phyloP scores from a whole-genome alignment of 2,797 vertebrate genomes.

The Philypnodon macrostomus region DNA sequence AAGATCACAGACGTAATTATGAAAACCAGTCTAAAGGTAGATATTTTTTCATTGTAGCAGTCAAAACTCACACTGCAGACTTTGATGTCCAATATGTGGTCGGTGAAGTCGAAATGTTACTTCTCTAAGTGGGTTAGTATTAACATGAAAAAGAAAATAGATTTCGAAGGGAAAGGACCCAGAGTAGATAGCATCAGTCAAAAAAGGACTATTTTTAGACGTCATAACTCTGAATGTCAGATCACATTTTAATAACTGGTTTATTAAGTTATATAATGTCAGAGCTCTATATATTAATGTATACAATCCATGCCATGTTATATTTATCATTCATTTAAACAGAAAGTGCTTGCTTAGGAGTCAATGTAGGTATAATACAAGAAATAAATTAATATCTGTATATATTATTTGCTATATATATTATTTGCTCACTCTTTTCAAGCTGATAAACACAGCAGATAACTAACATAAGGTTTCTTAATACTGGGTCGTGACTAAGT shows the following conservation, averaged over 20 bases:
- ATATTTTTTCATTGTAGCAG: conserved; percentile 13
- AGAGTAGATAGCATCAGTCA: conserved; percentile 17
- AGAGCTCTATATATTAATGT: not conserved
- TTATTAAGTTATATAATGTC: conserved; percentile 15
- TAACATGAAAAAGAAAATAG: conserved; percentile 34
- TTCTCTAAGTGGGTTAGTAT: conserved; percentile 37
- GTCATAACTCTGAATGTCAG: conserved; percentile 40
- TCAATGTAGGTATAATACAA: too few species aligned
- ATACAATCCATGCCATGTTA: not conserved
- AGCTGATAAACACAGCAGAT: too few species aligned
- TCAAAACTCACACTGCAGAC: conserved; percentile 20
- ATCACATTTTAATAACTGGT: conserved; percentile 20
- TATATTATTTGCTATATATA: too few species aligned
- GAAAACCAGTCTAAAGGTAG: conserved; percentile 8
- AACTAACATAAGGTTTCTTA: too few species aligned
- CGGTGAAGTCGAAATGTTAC: conserved; percentile 26
- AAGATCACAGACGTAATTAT: conserved; percentile 4
- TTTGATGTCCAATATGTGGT: conserved; percentile 28
- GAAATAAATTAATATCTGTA: too few species aligned
- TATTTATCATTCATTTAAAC: too few species aligned
- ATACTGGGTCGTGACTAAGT: too few species aligned
- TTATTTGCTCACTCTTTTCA: too few species aligned
- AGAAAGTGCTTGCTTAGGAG: too few species aligned
- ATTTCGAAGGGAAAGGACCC: conserved; percentile 40
- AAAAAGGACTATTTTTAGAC: conserved; percentile 37